These are phyloP conservation scores for Polydrusus cervinus DNA, from an alignment of 2,888 invertebrate species.

Conservation along the genomic window DNA sequence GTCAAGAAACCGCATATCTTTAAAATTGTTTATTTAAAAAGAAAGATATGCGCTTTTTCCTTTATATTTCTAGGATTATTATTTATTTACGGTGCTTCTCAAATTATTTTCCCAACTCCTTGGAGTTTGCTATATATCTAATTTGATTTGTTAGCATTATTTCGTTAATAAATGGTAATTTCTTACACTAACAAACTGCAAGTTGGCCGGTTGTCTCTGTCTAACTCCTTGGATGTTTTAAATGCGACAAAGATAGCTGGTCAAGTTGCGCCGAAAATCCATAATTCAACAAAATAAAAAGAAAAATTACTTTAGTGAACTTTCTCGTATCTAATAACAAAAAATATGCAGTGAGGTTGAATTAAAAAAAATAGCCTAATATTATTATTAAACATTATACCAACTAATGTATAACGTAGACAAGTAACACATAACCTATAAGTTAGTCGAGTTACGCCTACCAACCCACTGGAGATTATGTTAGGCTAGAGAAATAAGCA, in stretches of 20 bases:
- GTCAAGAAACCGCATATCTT: too few species aligned
- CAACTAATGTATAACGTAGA: slow-evolving; percentile 26
- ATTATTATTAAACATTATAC: slow-evolving; percentile 15
- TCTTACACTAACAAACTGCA: too few species aligned
- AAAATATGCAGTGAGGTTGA: slow-evolving; percentile 23
- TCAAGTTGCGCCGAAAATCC: not conserved
- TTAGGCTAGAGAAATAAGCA: slow-evolving; percentile 28
- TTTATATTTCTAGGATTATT: too few species aligned
- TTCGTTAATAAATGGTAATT: too few species aligned
- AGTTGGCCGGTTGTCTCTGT: too few species aligned
- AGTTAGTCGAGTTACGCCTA: slow-evolving; percentile 23
- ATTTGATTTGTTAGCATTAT: not conserved
- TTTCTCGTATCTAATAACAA: slow-evolving; percentile 8
- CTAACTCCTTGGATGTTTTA: too few species aligned
- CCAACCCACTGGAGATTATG: slow-evolving; percentile 33
- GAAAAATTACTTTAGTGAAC: not conserved
- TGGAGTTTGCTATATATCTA: slow-evolving; percentile 14
- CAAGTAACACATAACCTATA: slow-evolving; percentile 7
- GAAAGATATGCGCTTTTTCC: too few species aligned
- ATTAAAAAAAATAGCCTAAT: slow-evolving; percentile 5
- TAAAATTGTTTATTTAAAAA: too few species aligned
- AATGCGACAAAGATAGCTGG: not conserved
- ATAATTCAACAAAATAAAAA: not conserved
- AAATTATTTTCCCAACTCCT: not conserved
- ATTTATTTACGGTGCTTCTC: not conserved